phyloP scores from a whole-genome alignment of 1,140 invertebrate genomes.

The Papilio polyxenes region DNA sequence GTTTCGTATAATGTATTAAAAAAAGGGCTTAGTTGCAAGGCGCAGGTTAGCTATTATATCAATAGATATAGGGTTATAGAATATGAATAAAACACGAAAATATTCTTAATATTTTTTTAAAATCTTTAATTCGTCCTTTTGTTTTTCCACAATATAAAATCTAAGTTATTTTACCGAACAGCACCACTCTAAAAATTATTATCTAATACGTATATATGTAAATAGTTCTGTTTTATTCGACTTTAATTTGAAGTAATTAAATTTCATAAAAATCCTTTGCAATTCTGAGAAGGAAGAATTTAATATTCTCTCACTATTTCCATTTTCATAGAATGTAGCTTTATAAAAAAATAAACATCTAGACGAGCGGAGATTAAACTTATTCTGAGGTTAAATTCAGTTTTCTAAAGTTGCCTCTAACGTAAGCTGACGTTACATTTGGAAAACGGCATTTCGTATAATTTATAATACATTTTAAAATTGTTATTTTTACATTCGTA shows the following conservation, averaged over 20 bases:
- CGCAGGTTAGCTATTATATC: too few relatives aligned
- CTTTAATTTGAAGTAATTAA: background rate
- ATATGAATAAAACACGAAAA: too few relatives aligned
- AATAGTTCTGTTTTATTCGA: background rate
- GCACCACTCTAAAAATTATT: too few relatives aligned
- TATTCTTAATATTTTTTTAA: too few relatives aligned
- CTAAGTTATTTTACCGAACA: too few relatives aligned
- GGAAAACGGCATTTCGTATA: background rate
- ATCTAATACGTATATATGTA: too few relatives aligned
- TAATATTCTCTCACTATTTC: background rate
- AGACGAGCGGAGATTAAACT: background rate
- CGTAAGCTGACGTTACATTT: slow-evolving; percentile 4
- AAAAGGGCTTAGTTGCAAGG: too few relatives aligned
- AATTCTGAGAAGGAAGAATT: background rate
- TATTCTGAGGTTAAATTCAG: slow-evolving; percentile 16
- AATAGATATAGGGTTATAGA: too few relatives aligned
- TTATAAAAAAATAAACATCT: slow-evolving; percentile 11
- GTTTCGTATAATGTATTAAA: background rate
- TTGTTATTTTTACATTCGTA: background rate
- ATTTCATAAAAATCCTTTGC: background rate
- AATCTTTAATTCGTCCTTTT: too few relatives aligned
- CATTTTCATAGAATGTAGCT: slow-evolving; percentile 2
- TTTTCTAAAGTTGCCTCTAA: slow-evolving; percentile 8
- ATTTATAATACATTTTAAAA: background rate
- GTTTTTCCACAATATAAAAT: too few relatives aligned